These are phyloP conservation scores for Resseliella maxima DNA, from an alignment of 2,888 invertebrate species.

Conservation along the genomic window DNA sequence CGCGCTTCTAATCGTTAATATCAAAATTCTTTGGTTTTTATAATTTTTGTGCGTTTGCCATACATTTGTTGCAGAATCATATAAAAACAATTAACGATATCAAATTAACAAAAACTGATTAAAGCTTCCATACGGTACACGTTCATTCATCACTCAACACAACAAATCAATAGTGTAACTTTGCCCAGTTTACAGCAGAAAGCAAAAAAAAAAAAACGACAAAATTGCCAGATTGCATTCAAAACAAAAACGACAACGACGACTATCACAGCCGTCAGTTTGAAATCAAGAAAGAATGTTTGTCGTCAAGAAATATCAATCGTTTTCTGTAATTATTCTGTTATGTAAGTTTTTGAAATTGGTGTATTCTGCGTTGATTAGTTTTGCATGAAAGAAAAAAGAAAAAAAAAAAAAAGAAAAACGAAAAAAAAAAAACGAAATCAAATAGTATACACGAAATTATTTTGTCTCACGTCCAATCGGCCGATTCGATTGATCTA, in stretches of 20 bases:
- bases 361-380: not conserved
- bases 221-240: too few species aligned
- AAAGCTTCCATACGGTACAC: too few species aligned
- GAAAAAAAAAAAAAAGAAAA: not conserved
- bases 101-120: too few species aligned
- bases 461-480: not conserved
- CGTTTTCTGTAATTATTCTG: slow-evolving; percentile 30
- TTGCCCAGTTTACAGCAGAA: too few species aligned
- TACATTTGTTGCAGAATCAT: not conserved
- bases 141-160: too few species aligned
- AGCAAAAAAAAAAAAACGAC: too few species aligned
- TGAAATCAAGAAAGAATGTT: slow-evolving; percentile 13
- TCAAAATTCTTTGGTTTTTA: not conserved
- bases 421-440: not conserved
- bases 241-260: not conserved
- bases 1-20: not conserved
- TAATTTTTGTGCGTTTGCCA: too few species aligned
- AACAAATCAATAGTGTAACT: too few species aligned
- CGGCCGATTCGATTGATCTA: not conserved
- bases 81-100: too few species aligned
- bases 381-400: not conserved
- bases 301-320: slow-evolving; percentile 47
- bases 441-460: not conserved
- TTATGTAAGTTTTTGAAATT: slow-evolving; percentile 19
- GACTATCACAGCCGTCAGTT: not conserved